Percentiles rank a stretch among this genome's conserved stretches.
phyloP scores from a whole-genome alignment of 2,797 vertebrate genomes.

The Pipistrellus pipistrellus region DNA sequence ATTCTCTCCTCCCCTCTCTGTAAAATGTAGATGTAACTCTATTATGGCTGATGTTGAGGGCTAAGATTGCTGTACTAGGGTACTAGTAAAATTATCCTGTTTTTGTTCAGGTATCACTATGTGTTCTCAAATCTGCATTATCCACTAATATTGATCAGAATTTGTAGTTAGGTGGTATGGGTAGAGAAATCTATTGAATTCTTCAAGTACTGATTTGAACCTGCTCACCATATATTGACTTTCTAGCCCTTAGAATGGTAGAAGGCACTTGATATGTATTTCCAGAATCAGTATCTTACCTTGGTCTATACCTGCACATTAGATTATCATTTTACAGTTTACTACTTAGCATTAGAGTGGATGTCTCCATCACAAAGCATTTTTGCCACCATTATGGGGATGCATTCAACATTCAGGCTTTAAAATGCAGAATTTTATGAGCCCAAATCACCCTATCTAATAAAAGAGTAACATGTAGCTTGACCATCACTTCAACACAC shows the following conservation, averaged over 20 bases:
- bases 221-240: not conserved
- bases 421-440: not conserved
- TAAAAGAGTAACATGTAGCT: no score
- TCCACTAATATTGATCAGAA: not conserved
- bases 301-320: not conserved
- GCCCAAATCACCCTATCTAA: not conserved
- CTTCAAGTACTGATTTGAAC: not conserved
- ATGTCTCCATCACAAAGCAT: not conserved
- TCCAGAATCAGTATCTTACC: not conserved
- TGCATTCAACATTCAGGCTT: not conserved
- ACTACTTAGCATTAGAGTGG: not conserved
- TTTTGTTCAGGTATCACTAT: not conserved
- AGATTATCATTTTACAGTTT: conserved; percentile 14
- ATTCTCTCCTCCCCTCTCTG: not conserved
- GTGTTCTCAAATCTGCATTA: not conserved
- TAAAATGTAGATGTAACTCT: not conserved
- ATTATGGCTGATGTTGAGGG: not conserved
- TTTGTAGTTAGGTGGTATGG: not conserved
- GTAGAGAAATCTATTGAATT: not conserved
- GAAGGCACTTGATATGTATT: not conserved
- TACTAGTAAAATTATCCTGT: not conserved
- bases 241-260: not conserved
- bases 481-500: no score
- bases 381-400: not conserved
- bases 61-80: not conserved